A percentile compares a stretch with the other conserved stretches of the same genome.
phyloP scores from a whole-genome alignment of 2,113 vertebrate species.

The Rhegmatorhina hoffmannsi region DNA sequence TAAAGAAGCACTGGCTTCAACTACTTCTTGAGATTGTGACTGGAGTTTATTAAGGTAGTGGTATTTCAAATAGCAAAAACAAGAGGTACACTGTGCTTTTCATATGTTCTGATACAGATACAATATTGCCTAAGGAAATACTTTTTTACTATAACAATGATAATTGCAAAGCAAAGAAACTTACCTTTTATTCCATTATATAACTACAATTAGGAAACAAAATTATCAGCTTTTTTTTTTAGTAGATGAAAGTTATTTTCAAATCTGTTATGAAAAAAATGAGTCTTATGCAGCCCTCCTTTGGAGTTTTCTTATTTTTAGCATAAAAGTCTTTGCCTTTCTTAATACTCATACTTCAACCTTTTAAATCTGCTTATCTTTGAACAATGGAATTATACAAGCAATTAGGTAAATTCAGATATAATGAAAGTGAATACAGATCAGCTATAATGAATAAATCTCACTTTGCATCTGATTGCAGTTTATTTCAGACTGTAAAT shows the following conservation, averaged over 20 bases:
- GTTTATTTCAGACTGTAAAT: conserved; percentile 10
- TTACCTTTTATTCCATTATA: neutral
- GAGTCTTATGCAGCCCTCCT: neutral
- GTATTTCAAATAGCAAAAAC: neutral
- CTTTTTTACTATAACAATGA: neutral
- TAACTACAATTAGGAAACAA: neutral
- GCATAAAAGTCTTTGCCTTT: neutral
- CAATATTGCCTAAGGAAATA: neutral
- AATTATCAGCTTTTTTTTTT: neutral
- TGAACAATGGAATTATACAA: conserved; percentile 14
- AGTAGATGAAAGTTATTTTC: neutral
- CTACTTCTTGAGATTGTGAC: neutral
- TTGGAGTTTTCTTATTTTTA: conserved; percentile 25
- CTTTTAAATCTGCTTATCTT: conserved; percentile 17
- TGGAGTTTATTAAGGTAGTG: neutral
- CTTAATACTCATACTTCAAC: neutral
- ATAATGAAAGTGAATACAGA: neutral
- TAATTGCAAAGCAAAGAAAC: neutral
- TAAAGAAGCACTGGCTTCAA: neutral
- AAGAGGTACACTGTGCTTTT: neutral
- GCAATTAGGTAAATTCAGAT: conserved; percentile 21
- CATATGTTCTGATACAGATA: neutral
- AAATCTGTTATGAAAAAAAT: neutral
- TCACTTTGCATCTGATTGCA: neutral
- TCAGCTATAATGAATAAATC: neutral